Conservation (phyloP, 2,888 invertebrate species). For the Hyposoter dolosus region DNA sequence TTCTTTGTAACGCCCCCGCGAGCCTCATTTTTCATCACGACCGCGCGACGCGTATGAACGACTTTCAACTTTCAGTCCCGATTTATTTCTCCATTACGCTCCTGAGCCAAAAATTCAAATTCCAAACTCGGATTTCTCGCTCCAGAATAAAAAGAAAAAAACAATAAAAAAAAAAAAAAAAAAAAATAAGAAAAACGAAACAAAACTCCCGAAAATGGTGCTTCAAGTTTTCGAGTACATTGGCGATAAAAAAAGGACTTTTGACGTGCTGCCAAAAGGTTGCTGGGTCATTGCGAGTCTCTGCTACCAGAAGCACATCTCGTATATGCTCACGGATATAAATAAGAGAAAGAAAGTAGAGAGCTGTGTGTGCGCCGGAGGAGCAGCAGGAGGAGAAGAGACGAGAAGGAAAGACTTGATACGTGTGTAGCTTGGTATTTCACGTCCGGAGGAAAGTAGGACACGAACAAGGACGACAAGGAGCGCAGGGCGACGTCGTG, state of each 20-base stretch:
- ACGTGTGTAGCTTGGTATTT: slow-evolving; percentile 49
- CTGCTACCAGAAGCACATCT: not conserved
- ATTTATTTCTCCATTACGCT: too few relatives aligned
- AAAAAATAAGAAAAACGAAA: not conserved
- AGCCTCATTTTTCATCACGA: too few relatives aligned
- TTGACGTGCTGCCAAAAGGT: slow-evolving; percentile 32
- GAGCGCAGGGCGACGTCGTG: slow-evolving; percentile 36
- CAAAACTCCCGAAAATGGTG: not conserved
- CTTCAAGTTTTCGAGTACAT: not conserved
- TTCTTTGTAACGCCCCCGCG: not conserved
- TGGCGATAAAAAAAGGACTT: not conserved
- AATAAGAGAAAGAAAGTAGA: slow-evolving; percentile 20
- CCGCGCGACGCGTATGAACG: too few relatives aligned
- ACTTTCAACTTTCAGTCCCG: too few relatives aligned
- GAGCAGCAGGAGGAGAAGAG: not conserved
- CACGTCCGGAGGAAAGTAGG: slow-evolving; percentile 36
- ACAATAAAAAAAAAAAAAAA: too few relatives aligned
- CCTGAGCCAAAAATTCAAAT: not conserved
- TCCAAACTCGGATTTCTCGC: not conserved
- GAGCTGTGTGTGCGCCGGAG: too few relatives aligned
- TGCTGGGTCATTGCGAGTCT: slow-evolving; percentile 28
- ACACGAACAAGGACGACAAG: slow-evolving; percentile 48
- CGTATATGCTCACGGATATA: not conserved
- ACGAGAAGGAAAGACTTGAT: slow-evolving; percentile 33
- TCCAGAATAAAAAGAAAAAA: not conserved